A percentile compares a stretch with the other conserved stretches of the same genome.
Conservation (phyloP, 2,113 vertebrate species). For the Ibidorhyncha struthersii region DNA sequence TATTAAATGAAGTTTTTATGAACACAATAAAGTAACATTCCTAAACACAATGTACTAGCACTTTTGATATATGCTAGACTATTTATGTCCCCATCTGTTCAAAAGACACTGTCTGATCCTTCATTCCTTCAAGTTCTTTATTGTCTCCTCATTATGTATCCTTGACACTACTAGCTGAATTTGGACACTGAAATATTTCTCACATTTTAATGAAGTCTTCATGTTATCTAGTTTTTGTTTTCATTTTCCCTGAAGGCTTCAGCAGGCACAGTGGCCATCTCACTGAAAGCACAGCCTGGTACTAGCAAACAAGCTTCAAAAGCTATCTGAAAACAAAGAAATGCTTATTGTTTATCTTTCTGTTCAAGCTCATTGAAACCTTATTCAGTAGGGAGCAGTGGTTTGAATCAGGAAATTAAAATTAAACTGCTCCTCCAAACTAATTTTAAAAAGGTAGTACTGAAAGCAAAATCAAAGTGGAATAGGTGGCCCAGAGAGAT, state of each 20-base stretch:
- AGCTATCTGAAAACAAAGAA: neutral
- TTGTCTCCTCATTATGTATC: constrained; percentile 7
- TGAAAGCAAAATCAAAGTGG: neutral
- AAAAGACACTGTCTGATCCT: constrained; percentile 14
- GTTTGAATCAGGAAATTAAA: neutral
- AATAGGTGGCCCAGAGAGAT: neutral
- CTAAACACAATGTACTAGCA: constrained; percentile 14
- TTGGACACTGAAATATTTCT: constrained; percentile 20
- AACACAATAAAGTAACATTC: constrained; percentile 28
- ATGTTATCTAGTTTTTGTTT: neutral
- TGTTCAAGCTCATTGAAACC: neutral
- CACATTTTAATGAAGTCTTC: constrained; percentile 5
- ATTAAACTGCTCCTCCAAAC: neutral
- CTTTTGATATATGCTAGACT: constrained; percentile 46
- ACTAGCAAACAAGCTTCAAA: neutral
- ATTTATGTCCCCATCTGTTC: constrained; percentile 47
- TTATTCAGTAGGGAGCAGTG: neutral
- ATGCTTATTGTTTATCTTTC: neutral
- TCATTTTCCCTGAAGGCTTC: neutral
- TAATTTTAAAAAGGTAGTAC: neutral
- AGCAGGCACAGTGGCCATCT: neutral
- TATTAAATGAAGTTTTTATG: constrained; percentile 22
- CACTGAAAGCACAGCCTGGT: neutral
- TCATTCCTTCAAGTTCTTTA: constrained; percentile 10
- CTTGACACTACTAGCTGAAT: neutral